Percentiles rank a stretch among this genome's conserved stretches.
Evolutionary conservation across 2,888 invertebrate species (phyloP).

Genomic region (Encarsia formosa): DNA sequence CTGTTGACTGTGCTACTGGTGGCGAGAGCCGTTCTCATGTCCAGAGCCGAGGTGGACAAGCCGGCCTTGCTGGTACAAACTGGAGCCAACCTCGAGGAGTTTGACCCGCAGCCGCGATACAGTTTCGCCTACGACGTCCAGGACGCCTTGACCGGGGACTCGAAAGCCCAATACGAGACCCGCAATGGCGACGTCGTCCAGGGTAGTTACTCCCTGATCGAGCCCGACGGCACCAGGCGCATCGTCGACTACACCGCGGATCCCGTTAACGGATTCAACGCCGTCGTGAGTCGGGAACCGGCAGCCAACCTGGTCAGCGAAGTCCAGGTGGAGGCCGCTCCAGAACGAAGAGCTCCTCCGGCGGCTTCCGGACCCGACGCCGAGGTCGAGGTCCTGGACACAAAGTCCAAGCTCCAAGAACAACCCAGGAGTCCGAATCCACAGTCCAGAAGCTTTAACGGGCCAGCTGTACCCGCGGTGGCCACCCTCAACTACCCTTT

Average conservation of each 20-base stretch:
- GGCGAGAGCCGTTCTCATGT: too few species aligned
- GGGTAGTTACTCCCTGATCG: slow-evolving; percentile 41
- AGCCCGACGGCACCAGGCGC: slow-evolving; percentile 40
- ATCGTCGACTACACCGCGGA: slow-evolving; percentile 42
- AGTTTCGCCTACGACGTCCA: slow-evolving; percentile 33
- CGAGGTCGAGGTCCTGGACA: too few species aligned
- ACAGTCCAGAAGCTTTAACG: too few species aligned
- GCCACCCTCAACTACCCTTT: too few species aligned
- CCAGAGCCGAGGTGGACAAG: too few species aligned
- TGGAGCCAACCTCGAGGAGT: slow-evolving; percentile 32
- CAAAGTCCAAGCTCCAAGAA: too few species aligned
- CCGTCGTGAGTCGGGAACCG: slow-evolving; percentile 44
- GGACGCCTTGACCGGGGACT: slow-evolving; percentile 30
- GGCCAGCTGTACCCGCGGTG: too few species aligned
- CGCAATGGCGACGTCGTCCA: slow-evolving; percentile 39
- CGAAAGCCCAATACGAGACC: slow-evolving; percentile 32
- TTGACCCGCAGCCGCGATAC: slow-evolving; percentile 34
- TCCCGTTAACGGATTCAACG: slow-evolving; percentile 42
- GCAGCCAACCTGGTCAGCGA: slow-evolving; percentile 36
- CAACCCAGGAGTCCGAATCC: too few species aligned
- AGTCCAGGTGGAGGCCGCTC: slow-evolving; percentile 17
- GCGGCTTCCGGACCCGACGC: slow-evolving; percentile 22
- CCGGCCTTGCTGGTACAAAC: slow-evolving; percentile 35
- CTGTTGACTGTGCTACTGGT: too few species aligned
- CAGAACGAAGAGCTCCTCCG: slow-evolving; percentile 18